These are phyloP conservation scores for Umimayanthus chanpuru DNA, from an alignment of 92 coral and sea anemone genomes.

Conservation along the genomic window DNA sequence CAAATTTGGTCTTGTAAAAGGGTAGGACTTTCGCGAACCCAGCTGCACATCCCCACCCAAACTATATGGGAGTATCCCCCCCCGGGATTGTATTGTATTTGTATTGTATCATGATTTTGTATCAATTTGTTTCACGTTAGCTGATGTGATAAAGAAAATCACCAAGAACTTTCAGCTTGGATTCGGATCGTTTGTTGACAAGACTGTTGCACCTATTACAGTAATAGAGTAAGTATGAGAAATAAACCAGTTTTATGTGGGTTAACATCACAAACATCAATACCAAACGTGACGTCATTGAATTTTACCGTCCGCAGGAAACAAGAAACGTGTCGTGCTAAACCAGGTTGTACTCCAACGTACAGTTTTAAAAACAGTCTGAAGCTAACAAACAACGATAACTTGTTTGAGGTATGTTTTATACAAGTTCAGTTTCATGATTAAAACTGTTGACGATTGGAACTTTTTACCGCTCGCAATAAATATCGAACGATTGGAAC, in stretches of 20 bases:
- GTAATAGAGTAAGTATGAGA: constrained; percentile 36
- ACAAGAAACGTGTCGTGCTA: constrained; percentile 40
- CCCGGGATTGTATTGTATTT: no score
- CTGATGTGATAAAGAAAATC: constrained; percentile 28
- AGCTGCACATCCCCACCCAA: no score
- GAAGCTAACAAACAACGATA: constrained; percentile 48
- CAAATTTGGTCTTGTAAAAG: no score
- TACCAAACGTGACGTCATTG: not conserved
- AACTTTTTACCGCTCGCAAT: no score
- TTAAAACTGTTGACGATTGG: not conserved
- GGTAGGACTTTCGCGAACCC: no score
- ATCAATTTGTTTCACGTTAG: constrained; percentile 40
- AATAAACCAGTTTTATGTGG: not conserved
- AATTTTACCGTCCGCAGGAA: constrained; percentile 41
- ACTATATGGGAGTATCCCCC: no score
- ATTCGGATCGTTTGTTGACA: constrained; percentile 62
- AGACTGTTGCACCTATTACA: constrained; percentile 40
- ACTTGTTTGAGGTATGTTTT: constrained; percentile 62
- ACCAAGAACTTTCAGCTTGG: constrained; percentile 53
- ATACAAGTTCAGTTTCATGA: not conserved
- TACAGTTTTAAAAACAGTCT: constrained; percentile 81
- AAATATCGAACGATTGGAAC: not conserved
- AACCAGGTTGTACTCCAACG: constrained; percentile 11
- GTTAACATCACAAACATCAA: not conserved
- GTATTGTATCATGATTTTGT: not conserved